Evolutionary conservation across 2,797 vertebrate species (phyloP), one percentile per base, ranked within the genome.

Genomic region (Pyrrhura leucotis): DNA sequence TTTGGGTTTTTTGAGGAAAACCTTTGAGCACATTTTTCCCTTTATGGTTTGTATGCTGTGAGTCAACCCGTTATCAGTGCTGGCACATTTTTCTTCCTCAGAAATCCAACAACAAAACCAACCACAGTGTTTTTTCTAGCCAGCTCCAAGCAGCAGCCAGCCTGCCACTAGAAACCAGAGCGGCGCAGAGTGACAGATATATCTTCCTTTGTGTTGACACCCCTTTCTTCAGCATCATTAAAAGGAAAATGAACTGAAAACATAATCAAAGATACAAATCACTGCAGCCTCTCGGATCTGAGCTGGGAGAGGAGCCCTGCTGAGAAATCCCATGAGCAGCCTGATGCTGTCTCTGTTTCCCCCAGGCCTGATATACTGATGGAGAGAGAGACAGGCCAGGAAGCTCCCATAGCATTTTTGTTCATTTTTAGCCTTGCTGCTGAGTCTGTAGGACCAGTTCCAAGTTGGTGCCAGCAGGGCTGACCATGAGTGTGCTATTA

Each of bases 151-250:
- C 50, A 91, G 79, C 82, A 94, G 69, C 44, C 73, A 67, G 73
- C 61, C 63, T 82, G 71, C 77, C 88, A 56, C 85, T 78, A 76
- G 58, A 61, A 92, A 76, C 10, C 76, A 86, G 51, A 84, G 67
- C 0, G 0, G 59, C 37, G 37, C 6, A 0, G 51, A 89, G 66
- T 56, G 83, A 91, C 77, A 94, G 59, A 94, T 88, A 69, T 16
- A 81, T 83, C 88, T 90, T 77, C 79, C 54, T 93, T 56, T 76
- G 76, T 79, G 73, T 42, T 89, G 91, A 93, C 51, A 73, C 8
- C 17, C 85, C 56, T 82, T 96, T 88, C 89, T 93, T 93, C 94
- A 94, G 85, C 59, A 93, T 45, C 85, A 73, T 85, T 92, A 90
- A 88, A 91, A 94, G 40, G 67, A 89, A 96, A 95, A 92, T 42